phyloP scores from a whole-genome alignment of 2,113 vertebrate species.

The Bufo gargarizans region DNA sequence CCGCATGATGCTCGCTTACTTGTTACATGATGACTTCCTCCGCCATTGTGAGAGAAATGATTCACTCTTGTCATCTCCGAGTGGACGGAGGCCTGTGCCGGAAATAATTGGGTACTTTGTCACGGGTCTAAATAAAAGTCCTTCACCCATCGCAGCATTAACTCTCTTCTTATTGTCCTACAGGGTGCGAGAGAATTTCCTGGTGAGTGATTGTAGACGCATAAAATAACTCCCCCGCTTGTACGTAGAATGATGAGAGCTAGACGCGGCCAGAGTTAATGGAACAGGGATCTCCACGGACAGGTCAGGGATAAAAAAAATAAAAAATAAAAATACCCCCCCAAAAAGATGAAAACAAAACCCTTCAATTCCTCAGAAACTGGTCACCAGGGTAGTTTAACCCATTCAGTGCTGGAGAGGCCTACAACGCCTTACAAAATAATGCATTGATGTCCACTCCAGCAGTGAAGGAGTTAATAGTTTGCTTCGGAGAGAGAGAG shows the following conservation, averaged over 20 bases:
- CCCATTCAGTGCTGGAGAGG: constrained; percentile 59
- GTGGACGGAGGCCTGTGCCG: constrained; percentile 54
- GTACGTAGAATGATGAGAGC: constrained; percentile 34
- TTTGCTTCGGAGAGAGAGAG: constrained; percentile 49
- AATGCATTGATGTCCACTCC: constrained; percentile 60
- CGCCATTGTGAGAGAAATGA: constrained; percentile 46
- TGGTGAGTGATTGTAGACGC: constrained; percentile 52
- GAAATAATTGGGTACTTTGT: constrained; percentile 59
- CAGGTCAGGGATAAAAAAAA: constrained; percentile 2
- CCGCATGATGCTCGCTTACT: constrained; percentile 35
- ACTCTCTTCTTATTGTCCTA: constrained; percentile 58
- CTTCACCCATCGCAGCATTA: constrained; percentile 56
- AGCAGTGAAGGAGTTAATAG: constrained; percentile 57
- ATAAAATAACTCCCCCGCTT: constrained; percentile 54
- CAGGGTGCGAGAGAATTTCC: constrained; percentile 51
- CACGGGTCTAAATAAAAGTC: constrained; percentile 59
- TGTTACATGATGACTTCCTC: constrained; percentile 55
- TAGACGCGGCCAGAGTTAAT: constrained; percentile 42
- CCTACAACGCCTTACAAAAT: constrained; percentile 59
- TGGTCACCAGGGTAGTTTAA: constrained; percentile 57
- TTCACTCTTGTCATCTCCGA: constrained; percentile 51
- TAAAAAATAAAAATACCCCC: not conserved
- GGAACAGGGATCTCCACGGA: constrained; percentile 46
- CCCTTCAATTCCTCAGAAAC: not conserved
- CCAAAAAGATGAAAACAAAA: not conserved